Percentiles rank a stretch among this genome's conserved stretches.
phyloP scores from a whole-genome alignment of 2,113 vertebrate species.

The Sinocyclocheilus grahami region DNA sequence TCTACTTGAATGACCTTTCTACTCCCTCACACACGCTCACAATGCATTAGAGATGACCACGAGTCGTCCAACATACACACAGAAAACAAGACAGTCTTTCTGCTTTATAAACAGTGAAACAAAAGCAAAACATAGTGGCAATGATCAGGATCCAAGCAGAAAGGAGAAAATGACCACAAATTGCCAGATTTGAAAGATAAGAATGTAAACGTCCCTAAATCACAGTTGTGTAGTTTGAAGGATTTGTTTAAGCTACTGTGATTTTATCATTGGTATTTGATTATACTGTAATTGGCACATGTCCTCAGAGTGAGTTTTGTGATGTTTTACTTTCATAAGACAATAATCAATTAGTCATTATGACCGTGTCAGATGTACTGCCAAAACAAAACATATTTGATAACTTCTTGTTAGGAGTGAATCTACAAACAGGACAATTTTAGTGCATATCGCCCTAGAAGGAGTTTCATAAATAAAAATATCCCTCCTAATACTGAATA shows the following conservation, averaged over 20 bases:
- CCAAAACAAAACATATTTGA: not conserved
- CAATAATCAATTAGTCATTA: not conserved
- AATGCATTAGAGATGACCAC: slow-evolving; percentile 8
- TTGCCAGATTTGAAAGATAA: not conserved
- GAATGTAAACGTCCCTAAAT: not conserved
- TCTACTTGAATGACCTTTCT: not conserved
- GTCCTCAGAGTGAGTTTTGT: not conserved
- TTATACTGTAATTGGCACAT: not conserved
- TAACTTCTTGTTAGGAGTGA: not conserved
- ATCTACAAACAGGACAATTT: not conserved
- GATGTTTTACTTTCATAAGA: not conserved
- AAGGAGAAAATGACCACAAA: not conserved
- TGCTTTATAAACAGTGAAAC: slow-evolving; percentile 14
- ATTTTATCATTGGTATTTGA: not conserved
- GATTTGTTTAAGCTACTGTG: not conserved
- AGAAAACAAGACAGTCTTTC: not conserved
- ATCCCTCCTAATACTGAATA: not conserved
- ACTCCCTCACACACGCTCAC: slow-evolving; percentile 1
- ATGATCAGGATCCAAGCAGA: not conserved
- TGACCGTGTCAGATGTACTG: not conserved
- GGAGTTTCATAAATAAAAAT: not conserved
- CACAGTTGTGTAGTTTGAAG: not conserved
- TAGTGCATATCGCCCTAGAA: not conserved
- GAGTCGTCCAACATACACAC: not conserved
- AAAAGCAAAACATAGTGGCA: not conserved